Percentiles rank a stretch among this genome's conserved stretches.
Conservation (phyloP, 1,140 invertebrate species). For the Drosophila ananassae region DNA sequence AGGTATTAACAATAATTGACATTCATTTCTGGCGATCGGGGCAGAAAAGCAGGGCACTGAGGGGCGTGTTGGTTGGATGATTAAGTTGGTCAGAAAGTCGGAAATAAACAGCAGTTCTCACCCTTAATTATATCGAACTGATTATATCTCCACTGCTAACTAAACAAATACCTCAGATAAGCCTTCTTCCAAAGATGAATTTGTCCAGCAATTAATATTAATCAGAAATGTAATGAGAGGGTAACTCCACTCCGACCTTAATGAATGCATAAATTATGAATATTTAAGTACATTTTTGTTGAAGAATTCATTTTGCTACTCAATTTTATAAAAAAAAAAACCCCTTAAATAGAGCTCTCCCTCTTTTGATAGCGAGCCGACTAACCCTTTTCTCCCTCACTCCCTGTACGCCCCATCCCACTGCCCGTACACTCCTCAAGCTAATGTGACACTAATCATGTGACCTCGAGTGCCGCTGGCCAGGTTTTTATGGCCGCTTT, state of each 20-base stretch:
- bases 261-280: neutral
- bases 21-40: conserved; percentile 23
- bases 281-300: neutral
- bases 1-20: conserved; percentile 47
- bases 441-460: conserved; percentile 78
- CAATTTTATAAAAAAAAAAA: conserved; percentile 23
- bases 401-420: neutral
- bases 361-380: conserved; percentile 54
- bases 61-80: conserved; percentile 13
- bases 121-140: neutral
- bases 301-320: conserved; percentile 2
- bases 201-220: neutral
- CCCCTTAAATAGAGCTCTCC: neutral
- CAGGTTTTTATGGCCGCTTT: conserved; percentile 67
- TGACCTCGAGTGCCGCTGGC: conserved; percentile 70
- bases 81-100: neutral
- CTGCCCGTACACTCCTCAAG: neutral
- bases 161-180: conserved; percentile 1
- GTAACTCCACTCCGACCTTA: neutral
- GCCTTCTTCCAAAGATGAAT: neutral
- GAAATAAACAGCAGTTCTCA: neutral
- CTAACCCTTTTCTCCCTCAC: conserved; percentile 6
- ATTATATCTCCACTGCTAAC: neutral
- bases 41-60: neutral
- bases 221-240: neutral